Conservation (phyloP, 1,140 invertebrate genomes). For the Tenebrio molitor region DNA sequence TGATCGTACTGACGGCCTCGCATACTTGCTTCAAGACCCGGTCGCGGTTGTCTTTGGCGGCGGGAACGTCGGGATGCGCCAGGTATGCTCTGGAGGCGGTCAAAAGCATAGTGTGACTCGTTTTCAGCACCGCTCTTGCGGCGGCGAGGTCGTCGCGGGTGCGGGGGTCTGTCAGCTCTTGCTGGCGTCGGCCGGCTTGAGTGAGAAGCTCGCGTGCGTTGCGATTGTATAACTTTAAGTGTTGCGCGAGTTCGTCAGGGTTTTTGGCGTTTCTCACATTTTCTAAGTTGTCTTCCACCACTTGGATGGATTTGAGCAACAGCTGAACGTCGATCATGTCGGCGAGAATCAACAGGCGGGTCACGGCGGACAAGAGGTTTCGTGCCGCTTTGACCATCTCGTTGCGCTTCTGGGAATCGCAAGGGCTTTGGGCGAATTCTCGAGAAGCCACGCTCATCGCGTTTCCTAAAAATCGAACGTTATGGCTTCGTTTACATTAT, state of each 20-base stretch:
- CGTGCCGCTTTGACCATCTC: constrained; percentile 95
- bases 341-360: constrained; percentile 90
- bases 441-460: constrained; percentile 89
- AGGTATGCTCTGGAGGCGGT: constrained; percentile 99
- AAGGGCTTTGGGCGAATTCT: constrained; percentile 96
- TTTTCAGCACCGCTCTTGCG: constrained; percentile 94
- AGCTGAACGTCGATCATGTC: constrained; percentile 96
- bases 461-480: constrained; percentile 72
- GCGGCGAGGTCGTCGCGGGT: constrained; percentile 97
- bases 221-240: constrained; percentile 83
- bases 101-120: constrained; percentile 97
- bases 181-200: constrained; percentile 92
- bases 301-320: neutral
- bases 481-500: neutral
- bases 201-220: constrained; percentile 92
- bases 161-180: constrained; percentile 95
- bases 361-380: constrained; percentile 92
- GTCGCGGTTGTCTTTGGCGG: constrained; percentile 95
- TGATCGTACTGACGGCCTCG: no score
- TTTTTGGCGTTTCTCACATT: neutral
- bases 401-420: constrained; percentile 88
- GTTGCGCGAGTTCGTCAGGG: neutral
- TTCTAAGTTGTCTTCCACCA: neutral
- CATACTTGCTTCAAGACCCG: constrained; percentile 97
- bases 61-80: constrained; percentile 95